Evolutionary conservation across 2,797 vertebrate species (phyloP).

Genomic region (Sebastes oblongus): DNA sequence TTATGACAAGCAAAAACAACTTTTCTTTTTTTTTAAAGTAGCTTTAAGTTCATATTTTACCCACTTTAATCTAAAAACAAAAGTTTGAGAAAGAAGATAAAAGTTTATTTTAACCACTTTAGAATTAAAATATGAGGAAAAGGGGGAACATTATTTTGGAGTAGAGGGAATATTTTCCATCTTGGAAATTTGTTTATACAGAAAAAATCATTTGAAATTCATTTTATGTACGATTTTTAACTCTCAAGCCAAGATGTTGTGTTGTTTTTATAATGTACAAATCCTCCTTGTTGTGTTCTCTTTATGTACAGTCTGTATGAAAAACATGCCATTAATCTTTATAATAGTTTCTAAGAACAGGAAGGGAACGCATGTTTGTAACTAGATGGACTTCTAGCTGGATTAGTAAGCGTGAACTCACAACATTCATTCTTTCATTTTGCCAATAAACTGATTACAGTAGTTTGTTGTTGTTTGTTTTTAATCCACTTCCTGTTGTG

Average conservation of each 20-base stretch:
- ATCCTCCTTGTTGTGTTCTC: conserved; percentile 8
- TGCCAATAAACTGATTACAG: conserved; percentile 70
- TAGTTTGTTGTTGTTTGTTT: not conserved
- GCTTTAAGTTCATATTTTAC: not conserved
- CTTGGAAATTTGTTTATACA: conserved; percentile 31
- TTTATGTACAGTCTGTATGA: conserved; percentile 59
- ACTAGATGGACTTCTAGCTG: conserved; percentile 47
- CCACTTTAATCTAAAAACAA: conserved; percentile 7
- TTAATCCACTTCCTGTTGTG: not conserved
- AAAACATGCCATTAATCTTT: conserved; percentile 47
- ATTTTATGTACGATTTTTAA: conserved; percentile 33
- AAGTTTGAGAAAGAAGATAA: conserved; percentile 12
- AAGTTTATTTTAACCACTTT: conserved; percentile 33
- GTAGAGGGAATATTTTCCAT: not conserved
- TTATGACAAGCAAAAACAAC: not conserved
- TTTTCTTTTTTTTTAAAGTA: not conserved
- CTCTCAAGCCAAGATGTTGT: conserved; percentile 34
- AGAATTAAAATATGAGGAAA: conserved; percentile 24
- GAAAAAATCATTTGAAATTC: conserved; percentile 30
- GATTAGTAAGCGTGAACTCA: conserved; percentile 66
- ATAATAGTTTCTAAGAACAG: conserved; percentile 25
- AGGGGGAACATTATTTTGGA: conserved; percentile 20
- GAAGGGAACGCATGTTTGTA: conserved; percentile 33
- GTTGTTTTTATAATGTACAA: conserved; percentile 65
- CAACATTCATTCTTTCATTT: conserved; percentile 60